Conservation (phyloP, 2,888 invertebrate species). For the Chorisops tibialis region DNA sequence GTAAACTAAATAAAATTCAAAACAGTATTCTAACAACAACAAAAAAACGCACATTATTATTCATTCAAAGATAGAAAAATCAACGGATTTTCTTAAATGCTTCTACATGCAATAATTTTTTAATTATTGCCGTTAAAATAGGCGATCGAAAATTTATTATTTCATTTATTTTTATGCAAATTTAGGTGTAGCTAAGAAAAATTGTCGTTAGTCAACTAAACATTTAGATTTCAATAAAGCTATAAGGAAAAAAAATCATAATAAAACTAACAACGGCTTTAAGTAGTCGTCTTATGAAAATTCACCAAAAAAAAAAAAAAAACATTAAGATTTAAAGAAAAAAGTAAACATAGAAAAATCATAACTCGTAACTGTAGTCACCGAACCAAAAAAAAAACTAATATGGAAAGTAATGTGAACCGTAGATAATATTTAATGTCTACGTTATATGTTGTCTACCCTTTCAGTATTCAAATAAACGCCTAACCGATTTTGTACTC, state of each 20-base stretch:
- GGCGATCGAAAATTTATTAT: no score
- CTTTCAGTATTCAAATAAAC: constrained; percentile 18
- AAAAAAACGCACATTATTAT: no score
- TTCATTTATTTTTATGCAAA: no score
- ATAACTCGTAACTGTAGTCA: constrained; percentile 24
- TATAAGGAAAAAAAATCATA: not conserved
- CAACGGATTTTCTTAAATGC: no score
- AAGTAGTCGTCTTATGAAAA: constrained; percentile 24
- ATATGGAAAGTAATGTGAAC: not conserved
- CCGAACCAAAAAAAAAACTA: constrained; percentile 16
- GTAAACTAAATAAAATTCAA: no score
- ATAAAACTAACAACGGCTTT: constrained; percentile 22
- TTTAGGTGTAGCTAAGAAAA: not conserved
- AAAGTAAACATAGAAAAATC: constrained; percentile 4
- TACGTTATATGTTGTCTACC: constrained; percentile 19
- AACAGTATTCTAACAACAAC: no score
- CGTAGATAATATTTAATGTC: constrained; percentile 15
- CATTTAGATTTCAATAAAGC: constrained; percentile 10
- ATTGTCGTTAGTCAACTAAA: constrained; percentile 1
- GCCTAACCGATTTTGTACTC: constrained; percentile 24
- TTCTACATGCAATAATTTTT: no score
- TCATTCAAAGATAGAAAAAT: no score
- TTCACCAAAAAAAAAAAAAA: constrained; percentile 13
- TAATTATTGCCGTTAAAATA: no score
- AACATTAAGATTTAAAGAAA: not conserved